Evolutionary conservation across 2,888 invertebrate species (phyloP).

Genomic region (Marronus borbonicus): DNA sequence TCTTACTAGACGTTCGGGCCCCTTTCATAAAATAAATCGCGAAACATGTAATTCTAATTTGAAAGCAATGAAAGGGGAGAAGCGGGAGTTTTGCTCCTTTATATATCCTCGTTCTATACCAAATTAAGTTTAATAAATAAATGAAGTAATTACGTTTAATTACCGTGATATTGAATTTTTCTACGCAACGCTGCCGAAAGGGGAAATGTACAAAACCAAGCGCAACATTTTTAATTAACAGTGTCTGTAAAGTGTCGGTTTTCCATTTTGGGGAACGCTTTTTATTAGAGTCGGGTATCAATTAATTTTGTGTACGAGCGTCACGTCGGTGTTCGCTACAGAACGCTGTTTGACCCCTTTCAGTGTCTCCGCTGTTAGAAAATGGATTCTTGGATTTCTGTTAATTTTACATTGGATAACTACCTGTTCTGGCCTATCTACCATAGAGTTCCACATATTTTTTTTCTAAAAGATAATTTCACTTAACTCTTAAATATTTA

Average conservation of each 20-base stretch:
- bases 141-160: conserved; percentile 4
- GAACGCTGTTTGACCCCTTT: too few species aligned
- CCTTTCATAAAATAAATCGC: not conserved
- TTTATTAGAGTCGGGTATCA: conserved; percentile 2
- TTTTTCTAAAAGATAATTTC: not conserved
- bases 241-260: not conserved
- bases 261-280: conserved; percentile 1
- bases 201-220: not conserved
- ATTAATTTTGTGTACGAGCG: not conserved
- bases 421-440: too few species aligned
- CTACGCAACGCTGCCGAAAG: not conserved
- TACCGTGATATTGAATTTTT: conserved; percentile 2
- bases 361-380: too few species aligned
- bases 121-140: conserved; percentile 25
- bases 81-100: not conserved
- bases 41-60: not conserved
- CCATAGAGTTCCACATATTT: not conserved
- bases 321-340: too few species aligned
- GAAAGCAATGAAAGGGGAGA: not conserved
- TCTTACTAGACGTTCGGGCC: not conserved
- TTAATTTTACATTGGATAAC: too few species aligned
- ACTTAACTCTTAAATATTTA: too few species aligned
- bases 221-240: conserved; percentile 7
- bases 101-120: not conserved
- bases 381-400: too few species aligned